Conservation (phyloP, 2,113 vertebrate genomes). For the Equus przewalskii region DNA sequence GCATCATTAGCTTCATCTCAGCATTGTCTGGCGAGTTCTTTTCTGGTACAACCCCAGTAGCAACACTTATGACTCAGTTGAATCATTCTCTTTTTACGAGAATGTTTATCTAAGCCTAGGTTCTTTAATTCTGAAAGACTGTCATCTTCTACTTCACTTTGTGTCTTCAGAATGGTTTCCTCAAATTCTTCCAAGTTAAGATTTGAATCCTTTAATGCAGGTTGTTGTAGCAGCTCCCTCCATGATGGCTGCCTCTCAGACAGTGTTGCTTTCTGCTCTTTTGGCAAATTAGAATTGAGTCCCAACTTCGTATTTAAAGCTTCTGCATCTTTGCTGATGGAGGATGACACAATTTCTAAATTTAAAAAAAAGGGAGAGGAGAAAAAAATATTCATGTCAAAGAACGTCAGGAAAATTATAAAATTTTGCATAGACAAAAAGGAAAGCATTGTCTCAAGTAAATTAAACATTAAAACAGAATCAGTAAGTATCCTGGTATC, state of each 20-base stretch:
- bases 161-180: neutral
- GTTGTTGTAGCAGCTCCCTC: neutral
- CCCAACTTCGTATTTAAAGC: conserved; percentile 73
- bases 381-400: conserved; percentile 2
- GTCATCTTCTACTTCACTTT: neutral
- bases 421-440: neutral
- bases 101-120: neutral
- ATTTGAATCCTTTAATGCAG: neutral
- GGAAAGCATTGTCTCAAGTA: neutral
- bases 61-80: neutral
- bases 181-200: neutral
- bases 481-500: neutral
- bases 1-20: neutral
- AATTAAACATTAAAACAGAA: neutral
- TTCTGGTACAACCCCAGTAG: neutral
- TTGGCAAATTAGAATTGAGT: conserved; percentile 67
- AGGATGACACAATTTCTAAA: conserved; percentile 85
- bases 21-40: neutral
- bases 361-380: conserved; percentile 16
- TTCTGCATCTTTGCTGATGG: conserved; percentile 75
- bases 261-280: neutral
- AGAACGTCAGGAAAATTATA: neutral
- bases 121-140: neutral
- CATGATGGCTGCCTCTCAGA: neutral
- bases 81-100: neutral